phyloP scores from a whole-genome alignment of 2,888 invertebrate species.

The Marasmarcha lunaedactyla region DNA sequence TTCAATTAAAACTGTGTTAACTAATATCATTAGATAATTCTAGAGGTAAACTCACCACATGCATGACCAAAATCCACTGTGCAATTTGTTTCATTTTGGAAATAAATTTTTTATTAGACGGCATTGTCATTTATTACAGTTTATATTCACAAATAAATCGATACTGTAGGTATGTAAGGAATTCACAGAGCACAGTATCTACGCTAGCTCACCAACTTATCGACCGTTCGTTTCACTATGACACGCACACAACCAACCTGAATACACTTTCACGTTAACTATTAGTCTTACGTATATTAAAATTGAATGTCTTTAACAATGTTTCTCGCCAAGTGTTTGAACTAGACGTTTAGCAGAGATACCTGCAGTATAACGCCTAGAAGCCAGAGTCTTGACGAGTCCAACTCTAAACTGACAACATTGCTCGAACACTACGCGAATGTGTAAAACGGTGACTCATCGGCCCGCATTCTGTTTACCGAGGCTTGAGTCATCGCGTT shows the following conservation, averaged over 20 bases:
- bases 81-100: conserved; percentile 57
- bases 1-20: no score
- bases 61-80: conserved; percentile 58
- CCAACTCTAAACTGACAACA: conserved; percentile 68
- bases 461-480: conserved; percentile 71
- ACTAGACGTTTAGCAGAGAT: conserved; percentile 55
- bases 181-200: conserved; percentile 57
- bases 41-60: conserved; percentile 48
- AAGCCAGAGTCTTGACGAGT: conserved; percentile 58
- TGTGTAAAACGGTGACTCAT: conserved; percentile 71
- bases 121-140: no score
- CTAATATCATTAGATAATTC: no score
- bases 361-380: conserved; percentile 58
- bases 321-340: conserved; percentile 34
- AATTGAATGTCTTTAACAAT: conserved; percentile 35
- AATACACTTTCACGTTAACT: conserved; percentile 59
- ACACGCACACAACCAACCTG: conserved; percentile 56
- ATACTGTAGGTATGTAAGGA: conserved; percentile 33
- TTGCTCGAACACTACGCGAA: conserved; percentile 69
- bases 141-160: no score
- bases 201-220: conserved; percentile 49
- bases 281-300: conserved; percentile 30
- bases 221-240: conserved; percentile 64
- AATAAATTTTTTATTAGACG: conserved; percentile 58
- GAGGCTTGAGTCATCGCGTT: conserved; percentile 66